A percentile compares a stretch with the other conserved stretches of the same genome.
phyloP scores from a whole-genome alignment of 2,113 vertebrate species.

The Furnarius figulus region DNA sequence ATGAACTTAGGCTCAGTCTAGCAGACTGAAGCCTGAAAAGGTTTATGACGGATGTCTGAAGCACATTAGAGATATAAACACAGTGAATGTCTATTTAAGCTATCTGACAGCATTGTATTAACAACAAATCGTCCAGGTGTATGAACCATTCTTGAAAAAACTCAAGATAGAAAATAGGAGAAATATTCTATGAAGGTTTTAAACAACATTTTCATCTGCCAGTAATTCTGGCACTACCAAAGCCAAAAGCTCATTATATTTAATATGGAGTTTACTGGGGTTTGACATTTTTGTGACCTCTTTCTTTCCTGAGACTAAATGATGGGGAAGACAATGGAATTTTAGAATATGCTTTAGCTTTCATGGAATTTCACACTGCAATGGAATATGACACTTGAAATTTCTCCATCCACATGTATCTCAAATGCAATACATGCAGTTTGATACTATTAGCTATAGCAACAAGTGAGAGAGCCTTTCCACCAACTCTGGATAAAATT shows the following conservation, averaged over 20 bases:
- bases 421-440: neutral
- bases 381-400: neutral
- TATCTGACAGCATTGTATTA: neutral
- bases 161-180: neutral
- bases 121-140: neutral
- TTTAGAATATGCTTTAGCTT: conserved; percentile 23
- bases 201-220: conserved; percentile 9
- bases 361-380: neutral
- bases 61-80: neutral
- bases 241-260: conserved; percentile 43
- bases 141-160: neutral
- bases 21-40: conserved; percentile 9
- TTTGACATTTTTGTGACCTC: conserved; percentile 36
- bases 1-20: conserved; percentile 21
- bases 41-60: conserved; percentile 25
- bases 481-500: neutral
- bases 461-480: neutral
- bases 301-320: conserved; percentile 28
- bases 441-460: neutral
- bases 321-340: conserved; percentile 11
- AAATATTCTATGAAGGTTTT: neutral
- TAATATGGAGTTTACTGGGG: conserved; percentile 22
- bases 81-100: neutral
- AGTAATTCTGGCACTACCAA: neutral
- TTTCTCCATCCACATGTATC: neutral